Base-by-base conservation (phyloP, 2,113 vertebrate genomes). In the Danionella cerebrum region DNA sequence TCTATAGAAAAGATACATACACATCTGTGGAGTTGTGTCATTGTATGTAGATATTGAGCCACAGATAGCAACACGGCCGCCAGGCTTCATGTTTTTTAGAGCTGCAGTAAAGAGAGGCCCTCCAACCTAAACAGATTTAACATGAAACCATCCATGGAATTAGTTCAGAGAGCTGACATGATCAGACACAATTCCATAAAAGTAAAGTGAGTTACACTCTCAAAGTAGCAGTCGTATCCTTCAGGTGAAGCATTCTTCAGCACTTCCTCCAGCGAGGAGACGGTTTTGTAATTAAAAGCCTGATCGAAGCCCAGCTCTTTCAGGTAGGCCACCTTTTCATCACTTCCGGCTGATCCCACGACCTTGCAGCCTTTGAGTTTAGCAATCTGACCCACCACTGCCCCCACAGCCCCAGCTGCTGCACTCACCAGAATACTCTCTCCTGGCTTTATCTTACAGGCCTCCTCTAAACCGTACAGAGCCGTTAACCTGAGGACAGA, bases 11-110 rank as follows among this genome's bases (percentile, higher is more conserved):
- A 24, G 4, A 31, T 18, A 21, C 66, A 7, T 62, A 96, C 93
- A 93, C 83, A 79, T 90, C 69, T 92, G 88, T 11, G 84, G 83
- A 0, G 69, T 21, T 0, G 76, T 63, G 33, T 88, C 81, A 54
- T 97, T 93, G 75, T 96, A 96, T 0, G 76, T 71, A 6, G 92
- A 89, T 67, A 97, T 91, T 11, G 87, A 82, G 10, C 94, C 94
- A 74, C 93, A 96, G 7, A 93, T 33, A 4, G 92, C 93, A 76
- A 94, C 89, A 79, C 90, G 90, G 68, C 94, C 94, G 16, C 80
- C 89, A 33, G 73, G 71, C 70, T 90, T 96, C 92, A 96, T 96
- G 6, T 94, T 92, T 2, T 65, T 44, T 24, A 95, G 59, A 22
- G 85, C 93, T 11, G 76, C 25, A 31, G 51, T 88, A 36, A 88